Evolutionary conservation across 2,888 invertebrate genomes (phyloP), one percentile per base, ranked within the genome.

Genomic region (Agrenia bidenticulata): DNA sequence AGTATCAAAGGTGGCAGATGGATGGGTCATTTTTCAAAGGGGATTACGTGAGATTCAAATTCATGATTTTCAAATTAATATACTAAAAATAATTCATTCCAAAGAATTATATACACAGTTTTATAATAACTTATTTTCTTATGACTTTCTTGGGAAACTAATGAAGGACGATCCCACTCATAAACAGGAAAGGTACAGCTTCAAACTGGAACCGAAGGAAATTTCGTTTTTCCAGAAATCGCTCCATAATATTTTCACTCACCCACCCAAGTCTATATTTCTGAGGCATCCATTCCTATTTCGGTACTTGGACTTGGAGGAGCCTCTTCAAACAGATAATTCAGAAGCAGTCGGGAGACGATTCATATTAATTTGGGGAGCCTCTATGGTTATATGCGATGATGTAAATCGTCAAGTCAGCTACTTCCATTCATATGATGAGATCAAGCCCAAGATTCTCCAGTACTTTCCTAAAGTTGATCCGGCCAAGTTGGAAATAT

Each of bases 281-380:
- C 63, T 69, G 21, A 61, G 53, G 19, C 55, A 50, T 26, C 69
- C 69, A 4, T 69, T 69, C 51, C 55, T 69, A 61, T 66, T 66
- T 23, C 63, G 69, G n/a, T 66, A 63, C 45, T 60, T 69, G 49
- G 69, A 66, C 24, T 56, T 61, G 17, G 62, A 67, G 13, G 58
- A 60, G 1, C 19, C 26, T 21, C 61, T 61, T 2, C 55, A 61
- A 13, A 1, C 37, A 37, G 54, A 64, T 11, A 50, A 55, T 5
- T 26, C 57, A 1, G 58, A 17, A 15, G 32, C 24, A 32, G 23
- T 21, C 23, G 57, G 41, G 15, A 39, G 68, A 11, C 58, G 63
- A 45, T 69, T 59, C 63, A 63, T 69, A 17, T 27, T 69, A 2
- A 60, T 69, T 11, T 49, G 51, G 0, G 68, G 68, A 13, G 41